Evolutionary conservation across 2,797 vertebrate species (phyloP), one percentile per base, ranked within the genome.

Genomic region (Enteromius paludinosus): DNA sequence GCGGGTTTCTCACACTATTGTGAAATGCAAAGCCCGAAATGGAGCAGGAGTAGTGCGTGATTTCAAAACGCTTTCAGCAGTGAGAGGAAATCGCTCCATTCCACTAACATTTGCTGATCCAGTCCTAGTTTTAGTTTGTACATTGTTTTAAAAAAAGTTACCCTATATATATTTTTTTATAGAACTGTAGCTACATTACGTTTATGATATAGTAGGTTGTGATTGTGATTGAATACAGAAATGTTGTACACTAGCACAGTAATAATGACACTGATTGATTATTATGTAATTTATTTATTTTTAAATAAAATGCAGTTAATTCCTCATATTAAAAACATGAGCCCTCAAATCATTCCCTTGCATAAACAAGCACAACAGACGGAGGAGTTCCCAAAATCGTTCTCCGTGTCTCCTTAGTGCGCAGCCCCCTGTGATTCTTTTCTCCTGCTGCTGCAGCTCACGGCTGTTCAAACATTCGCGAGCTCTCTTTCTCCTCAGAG

Each of bases 401-500:
- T 56, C 30, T 81, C 20, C 28, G 23, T 78, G 66, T 77, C 78
- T 64, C 62, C 59, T 65, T 18, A 70, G 81, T 49, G 68, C 78
- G 66, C 86, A 81, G 54, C 72, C 73, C 80, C 23, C 62, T 38
- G n/a, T 28, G 77, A 25, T 56, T 70, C 35, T 78, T 41, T n/a
- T 23, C 82, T 52, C 56, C 45, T 74, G 47, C 43, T 43, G 30
- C 75, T 70, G 83, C 52, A 25, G 82, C 72, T 85, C 85, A 66
- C 82, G 47, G 61, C 84, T 88, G 71, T 74, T 73, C 85, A 84
- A 85, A 84, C 73, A 84, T 66, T 72, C 71, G 64, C 72, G 10
- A 62, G 23, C 78, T 62, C 52, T 59, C 75, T 47, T 30, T 73
- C 70, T 64, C 61, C 64, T 79, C 81, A 56, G 71, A 66, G 66